These are phyloP conservation scores for Caenorhabditis macrosperma DNA, from an alignment of 2,888 invertebrate species.

Conservation along the genomic window DNA sequence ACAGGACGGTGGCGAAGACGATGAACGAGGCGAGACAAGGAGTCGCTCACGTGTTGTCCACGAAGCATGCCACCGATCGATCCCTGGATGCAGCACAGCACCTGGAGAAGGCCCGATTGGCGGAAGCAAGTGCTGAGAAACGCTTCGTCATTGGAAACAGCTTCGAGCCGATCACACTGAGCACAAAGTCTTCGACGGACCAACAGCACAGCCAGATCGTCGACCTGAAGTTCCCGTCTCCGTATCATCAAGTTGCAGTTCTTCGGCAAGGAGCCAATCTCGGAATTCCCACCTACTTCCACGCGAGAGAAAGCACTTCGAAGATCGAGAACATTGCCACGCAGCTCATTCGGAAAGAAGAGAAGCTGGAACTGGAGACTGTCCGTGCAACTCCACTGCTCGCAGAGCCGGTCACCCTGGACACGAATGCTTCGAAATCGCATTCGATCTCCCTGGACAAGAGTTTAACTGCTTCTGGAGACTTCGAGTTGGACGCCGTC, in stretches of 20 bases:
- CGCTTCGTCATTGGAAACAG: constrained; percentile 61
- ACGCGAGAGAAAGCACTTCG: constrained; percentile 63
- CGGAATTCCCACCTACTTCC: constrained; percentile 53
- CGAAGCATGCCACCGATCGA: constrained; percentile 57
- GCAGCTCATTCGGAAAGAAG: constrained; percentile 59
- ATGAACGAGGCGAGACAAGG: constrained; percentile 67
- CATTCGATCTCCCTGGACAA: constrained; percentile 45
- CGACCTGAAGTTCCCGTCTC: constrained; percentile 37
- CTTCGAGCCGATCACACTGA: constrained; percentile 25
- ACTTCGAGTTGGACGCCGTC: constrained; percentile 54
- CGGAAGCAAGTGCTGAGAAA: constrained; percentile 59
- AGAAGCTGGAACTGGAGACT: constrained; percentile 37
- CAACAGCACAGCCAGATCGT: constrained; percentile 35
- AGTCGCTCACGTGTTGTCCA: constrained; percentile 59
- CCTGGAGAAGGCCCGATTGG: constrained; percentile 62
- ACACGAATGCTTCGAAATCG: constrained; percentile 60
- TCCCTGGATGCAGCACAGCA: constrained; percentile 36
- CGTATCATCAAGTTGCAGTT: constrained; percentile 40
- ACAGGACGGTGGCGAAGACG: constrained; percentile 42
- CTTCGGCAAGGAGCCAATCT: constrained; percentile 62
- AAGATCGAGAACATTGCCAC: constrained; percentile 65
- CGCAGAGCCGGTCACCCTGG: constrained; percentile 58
- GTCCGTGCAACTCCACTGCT: constrained; percentile 43
- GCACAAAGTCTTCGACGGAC: constrained; percentile 39
- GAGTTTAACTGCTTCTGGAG: constrained; percentile 36